Evolutionary conservation across 1,140 invertebrate species (phyloP), one percentile per base, ranked within the genome.

Genomic region (Carposina sasakii): DNA sequence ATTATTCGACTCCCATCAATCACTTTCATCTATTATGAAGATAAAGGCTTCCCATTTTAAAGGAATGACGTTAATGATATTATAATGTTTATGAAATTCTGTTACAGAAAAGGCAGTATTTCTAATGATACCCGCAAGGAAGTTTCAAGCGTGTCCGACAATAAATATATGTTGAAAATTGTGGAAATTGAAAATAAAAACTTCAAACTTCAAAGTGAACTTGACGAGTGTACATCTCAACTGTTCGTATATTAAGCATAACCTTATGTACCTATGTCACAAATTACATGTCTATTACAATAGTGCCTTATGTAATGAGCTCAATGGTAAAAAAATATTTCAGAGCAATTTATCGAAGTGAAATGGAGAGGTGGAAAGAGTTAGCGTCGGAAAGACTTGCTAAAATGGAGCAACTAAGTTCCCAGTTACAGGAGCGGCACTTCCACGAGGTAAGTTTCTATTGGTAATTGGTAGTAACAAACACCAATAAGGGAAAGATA

Each of bases 341-440:
- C 45, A 83, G 79, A 50, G 54, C 52, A 28, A 67, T 52, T 16
- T 70, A 60, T 54, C 69, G 72, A 66, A 74, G 65, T 49, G 82
- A 86, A 64, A 48, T 74, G 9, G 72, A 76, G 19, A 63, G 84
- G 15, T 86, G 84, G 82, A 85, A 85, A 59, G 61, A 66, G 28
- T 72, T 85, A 50, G 81, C 82, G 10, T 33, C 64, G 9, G 84
- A 86, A 62, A 68, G 85, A 50, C 60, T 85, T 4, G 51, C 54
- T 1, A 85, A 84, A 67, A 84, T 86, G 71, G 81, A 85, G 59
- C 73, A 76, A 44, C 55, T 86, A 6, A 76, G 70, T 60, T 54
- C 63, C 8, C 79, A 82, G 60, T 55, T 82, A 16, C 75, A 81
- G 62, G 71, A 84, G 52, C 67, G 75, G 34, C 78, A 85, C 56